Evolutionary conservation across 30 jellyfish, hydroid and myxozoan species (phyloP).

Genomic region (Pelagia noctiluca): DNA sequence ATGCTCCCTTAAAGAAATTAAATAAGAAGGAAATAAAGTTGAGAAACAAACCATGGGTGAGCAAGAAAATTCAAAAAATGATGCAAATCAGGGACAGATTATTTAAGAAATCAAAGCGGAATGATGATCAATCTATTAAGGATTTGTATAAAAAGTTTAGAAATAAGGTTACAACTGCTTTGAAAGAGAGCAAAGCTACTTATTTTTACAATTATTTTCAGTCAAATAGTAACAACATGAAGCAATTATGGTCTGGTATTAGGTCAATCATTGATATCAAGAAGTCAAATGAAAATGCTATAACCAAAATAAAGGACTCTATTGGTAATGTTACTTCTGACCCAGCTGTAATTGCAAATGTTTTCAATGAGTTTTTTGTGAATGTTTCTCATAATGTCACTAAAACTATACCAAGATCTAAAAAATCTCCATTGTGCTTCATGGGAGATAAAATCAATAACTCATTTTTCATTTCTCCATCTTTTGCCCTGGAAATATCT

Average conservation of each 20-base stretch:
- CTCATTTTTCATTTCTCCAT: no score
- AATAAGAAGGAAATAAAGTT: slow-evolving; percentile 53
- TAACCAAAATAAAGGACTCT: slow-evolving; percentile 12
- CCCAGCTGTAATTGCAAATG: slow-evolving; percentile 70
- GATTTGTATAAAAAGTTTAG: slow-evolving; percentile 43
- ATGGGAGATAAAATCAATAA: no score
- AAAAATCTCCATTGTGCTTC: no score
- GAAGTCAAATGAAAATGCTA: slow-evolving; percentile 23
- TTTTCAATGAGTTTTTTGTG: slow-evolving; percentile 37
- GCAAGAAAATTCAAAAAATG: slow-evolving; percentile 34
- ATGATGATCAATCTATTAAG: slow-evolving; percentile 13
- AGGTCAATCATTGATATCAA: slow-evolving; percentile 45
- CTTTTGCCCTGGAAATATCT: no score
- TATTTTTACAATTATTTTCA: slow-evolving; percentile 38
- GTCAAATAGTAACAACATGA: slow-evolving; percentile 21
- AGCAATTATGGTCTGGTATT: slow-evolving; percentile 31
- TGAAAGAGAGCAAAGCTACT: slow-evolving; percentile 44
- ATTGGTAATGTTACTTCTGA: slow-evolving; percentile 21
- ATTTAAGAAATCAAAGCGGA: slow-evolving; percentile 24
- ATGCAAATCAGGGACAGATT: slow-evolving; percentile 48
- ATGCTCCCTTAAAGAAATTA: slow-evolving; percentile 45
- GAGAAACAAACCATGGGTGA: slow-evolving; percentile 51
- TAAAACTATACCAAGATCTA: no score
- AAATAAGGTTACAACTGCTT: slow-evolving; percentile 13
- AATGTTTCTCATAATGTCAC: slow-evolving; percentile 45